A percentile compares a stretch with the other conserved stretches of the same genome.
These are phyloP conservation scores for Lutjanus campechanus DNA, from an alignment of 2,797 vertebrate genomes.

Conservation along the genomic window DNA sequence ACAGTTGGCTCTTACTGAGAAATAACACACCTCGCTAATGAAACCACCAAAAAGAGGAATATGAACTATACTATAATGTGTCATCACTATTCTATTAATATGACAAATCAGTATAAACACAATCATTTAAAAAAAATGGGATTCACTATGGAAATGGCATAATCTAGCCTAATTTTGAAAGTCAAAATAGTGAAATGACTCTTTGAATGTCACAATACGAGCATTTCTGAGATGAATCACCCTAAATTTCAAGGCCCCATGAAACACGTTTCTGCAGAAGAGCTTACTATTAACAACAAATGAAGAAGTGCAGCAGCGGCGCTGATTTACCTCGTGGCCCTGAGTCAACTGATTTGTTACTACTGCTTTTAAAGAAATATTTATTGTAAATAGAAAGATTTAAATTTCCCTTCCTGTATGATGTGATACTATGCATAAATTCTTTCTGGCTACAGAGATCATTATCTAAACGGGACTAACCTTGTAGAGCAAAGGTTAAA, in stretches of 20 bases:
- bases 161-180: not conserved
- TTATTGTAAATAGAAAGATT: not conserved
- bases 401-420: not conserved
- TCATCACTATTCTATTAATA: not conserved
- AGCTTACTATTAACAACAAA: conserved; percentile 6
- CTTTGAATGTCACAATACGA: conserved; percentile 8
- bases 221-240: conserved; percentile 29
- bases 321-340: not conserved
- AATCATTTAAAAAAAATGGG: not conserved
- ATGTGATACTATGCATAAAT: not conserved
- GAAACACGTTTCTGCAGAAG: conserved; percentile 21
- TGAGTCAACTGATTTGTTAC: conserved; percentile 9
- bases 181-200: conserved; percentile 6
- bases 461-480: no score
- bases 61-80: no score
- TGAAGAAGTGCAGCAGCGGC: conserved; percentile 31
- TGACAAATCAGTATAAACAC: not conserved
- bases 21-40: not conserved
- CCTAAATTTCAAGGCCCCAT: not conserved
- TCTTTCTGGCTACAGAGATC: not conserved
- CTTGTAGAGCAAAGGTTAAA: not conserved
- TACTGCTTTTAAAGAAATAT: not conserved
- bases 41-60: not conserved
- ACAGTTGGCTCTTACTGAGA: not conserved
- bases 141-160: not conserved